Evolutionary conservation across 1,140 invertebrate genomes (phyloP).

Genomic region (Rhopalosiphum padi): DNA sequence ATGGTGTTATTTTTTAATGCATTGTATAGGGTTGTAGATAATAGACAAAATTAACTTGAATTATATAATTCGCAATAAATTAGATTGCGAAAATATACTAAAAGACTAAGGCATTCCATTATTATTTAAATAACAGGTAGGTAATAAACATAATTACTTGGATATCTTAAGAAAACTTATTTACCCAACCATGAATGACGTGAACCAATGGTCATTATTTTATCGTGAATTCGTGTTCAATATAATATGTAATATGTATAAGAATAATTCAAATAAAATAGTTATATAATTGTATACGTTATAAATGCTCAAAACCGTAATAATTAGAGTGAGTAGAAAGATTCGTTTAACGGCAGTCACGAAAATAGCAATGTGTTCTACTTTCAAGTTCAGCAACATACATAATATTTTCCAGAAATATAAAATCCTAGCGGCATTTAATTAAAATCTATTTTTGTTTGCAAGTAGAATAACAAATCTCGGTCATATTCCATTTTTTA

Average conservation of each 20-base stretch:
- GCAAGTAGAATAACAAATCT: background rate
- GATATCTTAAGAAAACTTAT: background rate
- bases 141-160: background rate
- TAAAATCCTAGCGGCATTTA: conserved; percentile 7
- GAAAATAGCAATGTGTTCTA: conserved; percentile 54
- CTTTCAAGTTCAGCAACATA: conserved; percentile 28
- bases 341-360: conserved; percentile 23
- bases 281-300: background rate
- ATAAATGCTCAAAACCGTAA: background rate
- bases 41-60: background rate
- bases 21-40: background rate
- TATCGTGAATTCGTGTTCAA: background rate
- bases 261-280: background rate
- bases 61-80: background rate
- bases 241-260: background rate
- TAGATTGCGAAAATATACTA: background rate
- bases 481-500: background rate
- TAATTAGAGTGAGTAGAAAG: background rate
- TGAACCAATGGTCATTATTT: background rate
- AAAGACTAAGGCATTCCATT: background rate
- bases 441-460: conserved; percentile 14
- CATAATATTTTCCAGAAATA: conserved; percentile 16
- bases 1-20: background rate
- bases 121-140: background rate
- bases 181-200: background rate